Evolutionary conservation across 2,797 vertebrate genomes (phyloP), one percentile per base, ranked within the genome.

Genomic region (Protosalanx chinensis): DNA sequence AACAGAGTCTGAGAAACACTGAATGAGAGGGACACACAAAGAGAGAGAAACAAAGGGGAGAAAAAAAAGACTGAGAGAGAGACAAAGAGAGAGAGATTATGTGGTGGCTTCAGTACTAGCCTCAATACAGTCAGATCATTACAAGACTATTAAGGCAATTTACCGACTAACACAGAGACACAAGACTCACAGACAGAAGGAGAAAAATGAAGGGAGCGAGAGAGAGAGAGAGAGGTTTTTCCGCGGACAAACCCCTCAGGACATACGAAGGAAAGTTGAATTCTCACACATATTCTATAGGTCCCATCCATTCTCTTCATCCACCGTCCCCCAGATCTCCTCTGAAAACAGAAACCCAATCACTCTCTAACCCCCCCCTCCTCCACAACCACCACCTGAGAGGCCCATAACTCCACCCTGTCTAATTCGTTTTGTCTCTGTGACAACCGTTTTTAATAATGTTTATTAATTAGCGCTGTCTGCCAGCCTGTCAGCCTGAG

Each of bases 391-490:
- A 23, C n/a, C 37, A 64, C 10, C 62, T 64, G 62, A 41, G 32
- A 41, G 68, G 74, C 80, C 81, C 77, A 72, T 73, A 76, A 77
- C 81, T 73, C 79, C 18, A 20, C 68, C 70, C 67, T 66, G 73
- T 82, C 80, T 85, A 72, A 82, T 82, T 84, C 66, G 60, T 85
- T 76, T 81, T 41, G 70, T 81, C 71, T 33, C 80, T 72, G 60
- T 51, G 78, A 85, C 84, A 87, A 84, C 82, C 83, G 59, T n/a
- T 77, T 87, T 84, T 78, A 78, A 56, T 81, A 80, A 76, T 81
- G 51, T 85, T 89, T 88, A 88, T 91, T 90, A 88, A 91, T 86
- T 82, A 83, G 81, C 76, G 80, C 82, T 87, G 89, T 88, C 27
- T 56, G 20, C 37, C 27, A 3, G 77, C 73, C 76, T 70, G 62